Base-by-base conservation (phyloP, 1,140 invertebrate genomes). In the Elysia chlorotica region DNA sequence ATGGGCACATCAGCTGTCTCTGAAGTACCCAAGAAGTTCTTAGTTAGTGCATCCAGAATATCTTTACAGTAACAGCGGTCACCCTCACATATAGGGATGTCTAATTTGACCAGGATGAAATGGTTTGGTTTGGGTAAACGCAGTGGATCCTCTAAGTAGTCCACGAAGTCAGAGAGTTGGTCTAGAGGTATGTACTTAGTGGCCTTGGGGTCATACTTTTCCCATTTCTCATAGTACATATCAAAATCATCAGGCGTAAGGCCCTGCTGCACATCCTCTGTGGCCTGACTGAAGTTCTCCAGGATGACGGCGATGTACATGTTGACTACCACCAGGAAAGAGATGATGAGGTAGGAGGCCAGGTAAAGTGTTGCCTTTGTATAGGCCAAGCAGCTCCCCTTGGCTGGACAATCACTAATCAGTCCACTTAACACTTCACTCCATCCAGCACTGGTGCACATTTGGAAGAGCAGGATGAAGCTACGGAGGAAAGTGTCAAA, bases 191-290 rank as follows among this genome's bases (percentile, higher is more conserved):
- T 98, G 88, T 97, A 99, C 87, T 98, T 95, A 3, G 96, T 97
- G 62, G 97, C 97, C 82, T 98, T 95, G 0, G 97, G 96, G 89
- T 99, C 97, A 88, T 96, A 99, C 82, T 96, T 93, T 86, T 98
- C 96, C 97, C 97, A 99, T 78, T 98, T 97, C 89, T 99, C 97
- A 86, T 99, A 99, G 89, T 98, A 99, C 96, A 99, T 98, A 86
- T 99, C 97, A 89, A 99, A 99, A 87, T 99, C 97, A 88, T 99
- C 97, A 85, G 98, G 96, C 36, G 97, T 99, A 56, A 99, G 90
- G 5, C 97, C 96, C 88, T 99, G 96, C 86, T 99, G 96, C 56
- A 99, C 97, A 88, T 99, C 97, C 89, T 99, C 97, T 54, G 96
- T 98, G 37, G 97, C 97, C 89, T 96, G 94, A 59, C 95, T 97